Conservation (phyloP, 2,797 vertebrate species). For the Geotrypetes seraphini region DNA sequence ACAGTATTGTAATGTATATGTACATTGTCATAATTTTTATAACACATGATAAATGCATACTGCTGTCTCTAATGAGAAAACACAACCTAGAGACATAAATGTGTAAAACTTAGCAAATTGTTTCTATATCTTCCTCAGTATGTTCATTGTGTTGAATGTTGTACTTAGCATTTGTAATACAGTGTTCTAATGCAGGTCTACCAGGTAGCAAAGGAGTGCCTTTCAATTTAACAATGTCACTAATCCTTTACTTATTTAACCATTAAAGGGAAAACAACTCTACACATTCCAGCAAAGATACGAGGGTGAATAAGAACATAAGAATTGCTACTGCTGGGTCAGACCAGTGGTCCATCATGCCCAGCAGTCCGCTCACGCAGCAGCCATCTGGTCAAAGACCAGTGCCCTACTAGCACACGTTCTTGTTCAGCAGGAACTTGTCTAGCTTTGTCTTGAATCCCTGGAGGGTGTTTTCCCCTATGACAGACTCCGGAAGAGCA, state of each 20-base stretch:
- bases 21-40: conserved; percentile 17
- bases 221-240: conserved; percentile 31
- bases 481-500: too few relatives aligned
- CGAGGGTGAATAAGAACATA: too few relatives aligned
- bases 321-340: too few relatives aligned
- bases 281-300: conserved; percentile 35
- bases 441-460: too few relatives aligned
- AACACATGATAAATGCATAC: conserved; percentile 10
- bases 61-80: conserved; percentile 12
- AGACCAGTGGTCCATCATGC: too few relatives aligned
- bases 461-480: too few relatives aligned
- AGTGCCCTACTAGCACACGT: too few relatives aligned
- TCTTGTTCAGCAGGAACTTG: too few relatives aligned
- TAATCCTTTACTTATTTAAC: conserved; percentile 31
- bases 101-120: conserved; percentile 8
- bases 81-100: conserved; percentile 14
- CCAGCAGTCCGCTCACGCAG: too few relatives aligned
- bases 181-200: conserved; percentile 30
- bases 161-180: conserved; percentile 3
- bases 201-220: conserved; percentile 24
- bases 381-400: too few relatives aligned
- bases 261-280: conserved; percentile 46
- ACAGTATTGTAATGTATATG: conserved; percentile 4
- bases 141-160: conserved; percentile 2
- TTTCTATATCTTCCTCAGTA: conserved; percentile 7